Evolutionary conservation across 2,797 vertebrate genomes (phyloP).

Genomic region (Natrix natrix): DNA sequence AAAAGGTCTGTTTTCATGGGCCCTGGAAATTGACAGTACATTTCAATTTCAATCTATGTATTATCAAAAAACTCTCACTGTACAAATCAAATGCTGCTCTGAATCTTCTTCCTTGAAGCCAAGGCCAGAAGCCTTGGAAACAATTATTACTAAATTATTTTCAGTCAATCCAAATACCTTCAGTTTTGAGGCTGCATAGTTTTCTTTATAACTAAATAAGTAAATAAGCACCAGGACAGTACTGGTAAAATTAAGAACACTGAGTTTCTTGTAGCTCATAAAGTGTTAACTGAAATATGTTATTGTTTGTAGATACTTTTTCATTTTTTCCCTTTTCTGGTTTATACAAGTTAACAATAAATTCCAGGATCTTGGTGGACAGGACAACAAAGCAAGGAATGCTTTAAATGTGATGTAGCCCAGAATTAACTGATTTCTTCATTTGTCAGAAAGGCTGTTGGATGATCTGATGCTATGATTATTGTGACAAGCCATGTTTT

Average conservation of each 20-base stretch:
- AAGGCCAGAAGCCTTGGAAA: neutral
- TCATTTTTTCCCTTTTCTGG: neutral
- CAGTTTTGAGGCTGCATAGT: neutral
- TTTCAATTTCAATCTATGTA: neutral
- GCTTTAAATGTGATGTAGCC: slow-evolving; percentile 17
- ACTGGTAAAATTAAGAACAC: neutral
- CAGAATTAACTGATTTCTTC: slow-evolving; percentile 31
- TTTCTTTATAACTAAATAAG: neutral
- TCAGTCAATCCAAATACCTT: neutral
- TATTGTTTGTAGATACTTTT: neutral
- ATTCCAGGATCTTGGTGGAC: fast-evolving
- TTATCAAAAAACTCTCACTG: neutral
- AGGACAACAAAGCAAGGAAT: neutral
- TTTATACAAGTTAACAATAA: neutral
- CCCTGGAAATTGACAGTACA: neutral
- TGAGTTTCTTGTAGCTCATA: neutral
- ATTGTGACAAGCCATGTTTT: slow-evolving; percentile 65
- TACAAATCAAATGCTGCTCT: neutral
- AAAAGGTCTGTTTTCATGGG: neutral
- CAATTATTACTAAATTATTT: neutral
- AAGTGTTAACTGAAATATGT: neutral
- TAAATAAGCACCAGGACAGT: neutral
- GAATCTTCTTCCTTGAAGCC: neutral
- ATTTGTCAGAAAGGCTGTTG: slow-evolving; percentile 44
- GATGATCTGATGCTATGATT: slow-evolving; percentile 61